Percentiles rank a stretch among this genome's conserved stretches.
Evolutionary conservation across 2,797 vertebrate genomes (phyloP).

Genomic region (Galaxias olidus): DNA sequence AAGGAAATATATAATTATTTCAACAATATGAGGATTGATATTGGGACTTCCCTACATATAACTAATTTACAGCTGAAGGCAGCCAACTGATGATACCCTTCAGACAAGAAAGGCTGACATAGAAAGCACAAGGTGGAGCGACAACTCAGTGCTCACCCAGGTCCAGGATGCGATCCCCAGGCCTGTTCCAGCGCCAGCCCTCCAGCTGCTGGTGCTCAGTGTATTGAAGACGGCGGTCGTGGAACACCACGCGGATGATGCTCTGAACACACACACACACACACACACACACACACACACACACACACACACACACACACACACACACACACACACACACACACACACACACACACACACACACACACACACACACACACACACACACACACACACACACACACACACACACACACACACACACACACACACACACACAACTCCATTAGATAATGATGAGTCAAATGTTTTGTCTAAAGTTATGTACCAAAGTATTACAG

Average conservation of each 20-base stretch:
- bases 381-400: no score
- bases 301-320: neutral
- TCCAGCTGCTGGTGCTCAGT: conserved; percentile 97
- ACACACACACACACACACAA: no score
- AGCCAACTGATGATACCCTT: neutral
- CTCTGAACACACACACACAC: conserved; percentile 73
- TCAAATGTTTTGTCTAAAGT: neutral
- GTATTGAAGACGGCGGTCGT: conserved; percentile 92
- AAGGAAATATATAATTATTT: no score
- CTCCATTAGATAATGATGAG: no score
- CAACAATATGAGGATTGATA: no score
- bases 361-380: no score
- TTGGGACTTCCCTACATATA: no score
- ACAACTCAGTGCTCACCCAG: conserved; percentile 77
- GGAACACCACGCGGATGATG: conserved; percentile 95
- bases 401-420: no score
- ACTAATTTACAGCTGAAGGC: no score
- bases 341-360: no score
- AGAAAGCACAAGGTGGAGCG: neutral
- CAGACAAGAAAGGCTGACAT: neutral
- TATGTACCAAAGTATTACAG: no score
- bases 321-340: no score
- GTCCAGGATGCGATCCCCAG: conserved; percentile 93
- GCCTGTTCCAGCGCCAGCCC: conserved; percentile 95
- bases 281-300: neutral